Base-by-base conservation (phyloP, 2,888 invertebrate species). In the Harpalus rufipes region DNA sequence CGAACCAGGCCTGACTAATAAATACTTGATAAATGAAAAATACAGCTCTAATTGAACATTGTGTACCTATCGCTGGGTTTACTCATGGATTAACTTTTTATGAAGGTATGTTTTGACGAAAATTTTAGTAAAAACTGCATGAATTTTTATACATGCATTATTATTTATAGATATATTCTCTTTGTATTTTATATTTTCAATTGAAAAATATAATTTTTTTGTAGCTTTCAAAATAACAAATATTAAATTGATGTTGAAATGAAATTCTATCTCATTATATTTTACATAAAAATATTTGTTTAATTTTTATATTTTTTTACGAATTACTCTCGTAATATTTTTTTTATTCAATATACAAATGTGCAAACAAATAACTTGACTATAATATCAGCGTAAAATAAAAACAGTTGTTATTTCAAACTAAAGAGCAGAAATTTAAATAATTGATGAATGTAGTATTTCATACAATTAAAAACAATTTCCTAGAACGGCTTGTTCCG, bases 181-280 rank as follows among this genome's bases (percentile, higher is more conserved):
- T 74, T 74, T 74, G 72, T 74, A 74, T 74, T 74, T 74, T 74
- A 72, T 74, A 74, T 74, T 74, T 74, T 74, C 72, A 74, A 74
- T 74, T 74, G 72, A 74, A 74, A 74, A 74, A 74, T 74, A 74
- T 68, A 74, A 44, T 74, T 74, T 74, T 74, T 51, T 74, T 74
- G 44, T 44, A 44, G 44, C 44, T 44, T 44, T 44, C 44, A 44
- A 74, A 74, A 74, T 44, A 74, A 74, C 72, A 74, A 74, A 74
- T 74, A 74, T 74, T 74, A 74, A 74, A 74, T 74, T 74, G 72
- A 74, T 74, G 72, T 74, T 74, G 72, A 74, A 74, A 44, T 74
- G 72, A 74, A 74, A 74, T 74, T 74, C 72, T 74, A 74, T 74
- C 72, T 78, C 78, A 78, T 78, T 78, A 78, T 78, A 78, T 78